phyloP scores from a whole-genome alignment of 2,797 vertebrate species.

The Heteromormyrus szaboi region DNA sequence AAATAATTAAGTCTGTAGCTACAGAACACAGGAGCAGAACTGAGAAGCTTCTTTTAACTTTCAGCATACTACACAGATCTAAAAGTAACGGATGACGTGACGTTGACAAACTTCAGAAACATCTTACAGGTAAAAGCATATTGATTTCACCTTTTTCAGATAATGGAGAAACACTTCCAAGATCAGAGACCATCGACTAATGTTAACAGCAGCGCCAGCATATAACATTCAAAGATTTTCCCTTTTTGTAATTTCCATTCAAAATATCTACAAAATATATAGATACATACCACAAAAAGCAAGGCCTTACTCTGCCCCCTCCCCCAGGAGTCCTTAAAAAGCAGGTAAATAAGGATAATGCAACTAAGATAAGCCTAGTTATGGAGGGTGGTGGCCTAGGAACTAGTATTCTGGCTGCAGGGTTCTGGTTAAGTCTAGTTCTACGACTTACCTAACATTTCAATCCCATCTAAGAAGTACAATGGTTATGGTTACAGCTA shows the following conservation, averaged over 20 bases:
- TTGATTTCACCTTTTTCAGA: slow-evolving; percentile 34
- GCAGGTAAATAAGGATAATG: not conserved
- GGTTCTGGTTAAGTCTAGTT: not conserved
- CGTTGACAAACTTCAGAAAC: slow-evolving; percentile 32
- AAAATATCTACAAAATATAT: not conserved
- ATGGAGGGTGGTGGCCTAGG: not conserved
- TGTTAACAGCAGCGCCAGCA: slow-evolving; percentile 27
- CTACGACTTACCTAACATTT: not conserved
- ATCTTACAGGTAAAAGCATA: slow-evolving; percentile 28
- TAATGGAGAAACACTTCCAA: slow-evolving; percentile 23
- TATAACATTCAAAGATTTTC: slow-evolving; percentile 37
- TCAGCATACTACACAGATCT: not conserved
- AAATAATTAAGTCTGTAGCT: slow-evolving; percentile 16
- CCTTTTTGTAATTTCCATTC: not conserved
- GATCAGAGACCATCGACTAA: slow-evolving; percentile 40
- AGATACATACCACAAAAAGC: not conserved
- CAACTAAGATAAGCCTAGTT: not conserved
- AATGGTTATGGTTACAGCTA: not conserved
- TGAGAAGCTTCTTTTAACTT: not conserved
- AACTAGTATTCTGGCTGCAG: not conserved
- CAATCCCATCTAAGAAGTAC: not conserved
- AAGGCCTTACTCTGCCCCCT: not conserved
- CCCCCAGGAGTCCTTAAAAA: not conserved
- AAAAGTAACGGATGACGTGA: slow-evolving; percentile 25
- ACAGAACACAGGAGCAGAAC: not conserved